phyloP scores from a whole-genome alignment of 2,797 vertebrate species.

The Sebastes paucispinis region DNA sequence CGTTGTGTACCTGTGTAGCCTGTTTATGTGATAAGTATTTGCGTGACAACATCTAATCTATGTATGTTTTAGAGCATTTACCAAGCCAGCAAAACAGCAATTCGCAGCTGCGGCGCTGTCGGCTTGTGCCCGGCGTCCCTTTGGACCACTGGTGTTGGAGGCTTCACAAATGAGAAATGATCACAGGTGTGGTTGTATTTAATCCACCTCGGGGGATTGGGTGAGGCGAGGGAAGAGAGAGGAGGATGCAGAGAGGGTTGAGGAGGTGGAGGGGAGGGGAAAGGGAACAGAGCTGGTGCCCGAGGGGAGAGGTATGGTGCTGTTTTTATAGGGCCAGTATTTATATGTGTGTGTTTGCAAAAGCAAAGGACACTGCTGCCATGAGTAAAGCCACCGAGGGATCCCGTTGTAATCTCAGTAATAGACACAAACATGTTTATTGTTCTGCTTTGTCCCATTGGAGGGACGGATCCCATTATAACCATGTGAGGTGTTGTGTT shows the following conservation, averaged over 20 bases:
- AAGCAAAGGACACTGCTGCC: slow-evolving; percentile 11
- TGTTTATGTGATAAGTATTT: slow-evolving; percentile 46
- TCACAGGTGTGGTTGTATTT: slow-evolving; percentile 75
- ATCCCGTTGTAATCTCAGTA: slow-evolving; percentile 55
- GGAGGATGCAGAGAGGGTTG: slow-evolving; percentile 37
- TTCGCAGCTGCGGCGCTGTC: slow-evolving; percentile 56
- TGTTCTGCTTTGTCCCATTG: slow-evolving; percentile 53
- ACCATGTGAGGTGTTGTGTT: slow-evolving; percentile 37
- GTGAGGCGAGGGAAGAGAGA: slow-evolving; percentile 34
- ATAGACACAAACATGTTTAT: slow-evolving; percentile 72
- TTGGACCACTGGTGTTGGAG: slow-evolving; percentile 57
- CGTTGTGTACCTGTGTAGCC: slow-evolving; percentile 4
- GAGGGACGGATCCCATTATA: slow-evolving; percentile 41
- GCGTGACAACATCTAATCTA: slow-evolving; percentile 46
- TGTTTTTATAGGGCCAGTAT: slow-evolving; percentile 46
- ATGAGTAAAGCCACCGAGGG: slow-evolving; percentile 44
- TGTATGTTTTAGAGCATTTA: slow-evolving; percentile 61
- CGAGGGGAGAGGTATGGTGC: slow-evolving; percentile 22
- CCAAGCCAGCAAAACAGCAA: slow-evolving; percentile 48
- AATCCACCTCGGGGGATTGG: slow-evolving; percentile 62
- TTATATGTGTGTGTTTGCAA: not conserved
- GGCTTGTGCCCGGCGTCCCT: slow-evolving; percentile 42
- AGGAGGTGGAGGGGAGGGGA: slow-evolving; percentile 44
- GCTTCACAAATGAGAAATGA: slow-evolving; percentile 72
- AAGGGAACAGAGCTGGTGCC: slow-evolving; percentile 24